Percentiles rank a stretch among this genome's conserved stretches.
These are phyloP conservation scores for Festucalex cinctus DNA, from an alignment of 2,113 vertebrate genomes.

Conservation along the genomic window DNA sequence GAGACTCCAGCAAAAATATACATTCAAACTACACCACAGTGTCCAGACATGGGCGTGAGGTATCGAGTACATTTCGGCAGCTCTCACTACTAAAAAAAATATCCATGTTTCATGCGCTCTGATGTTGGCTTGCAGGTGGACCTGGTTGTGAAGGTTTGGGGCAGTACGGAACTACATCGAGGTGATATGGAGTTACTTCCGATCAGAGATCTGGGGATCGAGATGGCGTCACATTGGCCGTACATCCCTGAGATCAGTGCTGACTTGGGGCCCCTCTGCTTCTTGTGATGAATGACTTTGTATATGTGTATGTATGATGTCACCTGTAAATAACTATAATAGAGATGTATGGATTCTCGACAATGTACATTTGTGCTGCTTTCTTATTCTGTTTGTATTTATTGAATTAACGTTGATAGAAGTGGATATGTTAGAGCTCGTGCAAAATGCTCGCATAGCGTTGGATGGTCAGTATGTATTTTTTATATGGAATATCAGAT, in stretches of 20 bases:
- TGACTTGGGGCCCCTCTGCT: conserved; percentile 68
- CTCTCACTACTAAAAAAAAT: no score
- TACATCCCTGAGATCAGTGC: conserved; percentile 22
- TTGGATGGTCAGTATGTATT: not conserved
- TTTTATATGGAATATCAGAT: conserved; percentile 1
- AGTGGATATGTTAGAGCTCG: not conserved
- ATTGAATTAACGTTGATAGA: conserved; percentile 27
- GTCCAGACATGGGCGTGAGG: conserved; percentile 52
- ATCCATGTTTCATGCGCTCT: not conserved
- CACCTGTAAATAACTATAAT: conserved; percentile 28
- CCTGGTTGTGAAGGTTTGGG: conserved; percentile 45
- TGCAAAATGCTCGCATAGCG: conserved; percentile 5
- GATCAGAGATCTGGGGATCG: conserved; percentile 61
- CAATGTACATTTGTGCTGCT: conserved; percentile 10
- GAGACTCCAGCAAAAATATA: conserved; percentile 62
- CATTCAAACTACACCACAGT: conserved; percentile 37
- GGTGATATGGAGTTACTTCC: conserved; percentile 68
- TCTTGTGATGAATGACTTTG: conserved; percentile 58
- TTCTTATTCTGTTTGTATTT: conserved; percentile 42
- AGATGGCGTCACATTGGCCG: conserved; percentile 8
- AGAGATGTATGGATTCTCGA: conserved; percentile 4
- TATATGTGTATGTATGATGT: conserved; percentile 2
- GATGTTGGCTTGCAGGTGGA: conserved; percentile 38
- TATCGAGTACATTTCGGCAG: conserved; percentile 18
- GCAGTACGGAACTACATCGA: conserved; percentile 50